Evolutionary conservation across 2,113 vertebrate species (phyloP).

Genomic region (Actenoides hombroni): DNA sequence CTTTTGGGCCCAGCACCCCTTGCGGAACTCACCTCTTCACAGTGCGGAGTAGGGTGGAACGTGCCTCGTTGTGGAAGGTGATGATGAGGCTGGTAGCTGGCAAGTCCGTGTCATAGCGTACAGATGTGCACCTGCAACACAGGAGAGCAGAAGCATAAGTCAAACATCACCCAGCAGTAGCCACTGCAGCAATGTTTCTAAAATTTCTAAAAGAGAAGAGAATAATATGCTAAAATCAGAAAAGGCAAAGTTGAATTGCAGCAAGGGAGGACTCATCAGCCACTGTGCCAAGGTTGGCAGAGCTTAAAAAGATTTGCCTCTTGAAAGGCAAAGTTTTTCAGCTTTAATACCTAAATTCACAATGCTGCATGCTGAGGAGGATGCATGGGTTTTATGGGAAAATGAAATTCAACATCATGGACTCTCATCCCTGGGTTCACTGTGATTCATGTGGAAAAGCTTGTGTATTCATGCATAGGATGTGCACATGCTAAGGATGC

Average conservation of each 20-base stretch:
- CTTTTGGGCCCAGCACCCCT: rapidly evolving
- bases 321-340: not conserved
- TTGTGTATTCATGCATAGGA: not conserved
- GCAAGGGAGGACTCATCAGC: not conserved
- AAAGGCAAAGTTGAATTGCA: not conserved
- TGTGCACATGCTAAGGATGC: not conserved
- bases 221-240: not conserved
- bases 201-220: not conserved
- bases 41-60: constrained; percentile 92
- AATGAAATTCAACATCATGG: rapidly evolving
- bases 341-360: not conserved
- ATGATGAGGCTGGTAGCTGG: constrained; percentile 92
- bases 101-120: constrained; percentile 85
- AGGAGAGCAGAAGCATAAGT: not conserved
- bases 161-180: not conserved
- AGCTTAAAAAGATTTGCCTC: not conserved
- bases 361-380: not conserved
- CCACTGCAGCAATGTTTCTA: not conserved
- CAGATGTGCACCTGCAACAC: constrained; percentile 83
- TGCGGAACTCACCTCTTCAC: constrained; percentile 85
- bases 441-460: not conserved
- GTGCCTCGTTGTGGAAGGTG: constrained; percentile 97
- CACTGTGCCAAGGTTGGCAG: not conserved
- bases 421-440: not conserved
- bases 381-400: not conserved